phyloP scores from a whole-genome alignment of 1,140 invertebrate genomes.

The Bombus impatiens region DNA sequence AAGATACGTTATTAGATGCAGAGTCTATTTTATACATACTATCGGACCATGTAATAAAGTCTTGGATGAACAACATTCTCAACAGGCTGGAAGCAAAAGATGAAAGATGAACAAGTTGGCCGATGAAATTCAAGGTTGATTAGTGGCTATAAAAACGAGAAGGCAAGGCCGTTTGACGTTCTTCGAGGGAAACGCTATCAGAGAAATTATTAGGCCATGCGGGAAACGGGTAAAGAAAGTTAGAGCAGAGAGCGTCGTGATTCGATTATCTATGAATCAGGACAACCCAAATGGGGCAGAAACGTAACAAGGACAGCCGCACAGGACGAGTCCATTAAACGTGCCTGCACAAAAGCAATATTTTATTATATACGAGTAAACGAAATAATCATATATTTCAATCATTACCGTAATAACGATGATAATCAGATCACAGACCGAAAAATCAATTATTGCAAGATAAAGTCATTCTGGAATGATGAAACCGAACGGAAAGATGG shows the following conservation, averaged over 20 bases:
- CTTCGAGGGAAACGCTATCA: not conserved
- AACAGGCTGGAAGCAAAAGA: not conserved
- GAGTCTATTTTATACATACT: too few species aligned
- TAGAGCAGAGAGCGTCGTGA: not conserved
- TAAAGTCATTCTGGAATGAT: not conserved
- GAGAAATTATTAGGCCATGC: constrained; percentile 30
- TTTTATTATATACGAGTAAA: not conserved
- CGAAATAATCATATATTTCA: not conserved
- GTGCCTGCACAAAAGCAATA: not conserved
- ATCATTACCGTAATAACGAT: not conserved
- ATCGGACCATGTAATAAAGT: not conserved
- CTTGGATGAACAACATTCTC: not conserved
- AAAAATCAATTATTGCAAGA: too few species aligned
- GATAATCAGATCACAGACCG: not conserved
- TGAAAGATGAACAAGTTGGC: not conserved
- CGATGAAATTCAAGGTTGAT: not conserved
- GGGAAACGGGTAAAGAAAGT: constrained; percentile 4
- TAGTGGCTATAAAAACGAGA: not conserved
- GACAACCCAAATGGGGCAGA: constrained; percentile 19
- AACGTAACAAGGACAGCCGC: constrained; percentile 23
- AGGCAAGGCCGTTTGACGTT: not conserved
- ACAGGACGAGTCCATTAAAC: constrained; percentile 48
- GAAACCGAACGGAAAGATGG: not conserved
- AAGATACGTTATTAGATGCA: too few species aligned
- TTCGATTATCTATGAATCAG: constrained; percentile 26